phyloP scores from a whole-genome alignment of 64 coral and sea anemone genomes.

The Stichodactyla helianthus region DNA sequence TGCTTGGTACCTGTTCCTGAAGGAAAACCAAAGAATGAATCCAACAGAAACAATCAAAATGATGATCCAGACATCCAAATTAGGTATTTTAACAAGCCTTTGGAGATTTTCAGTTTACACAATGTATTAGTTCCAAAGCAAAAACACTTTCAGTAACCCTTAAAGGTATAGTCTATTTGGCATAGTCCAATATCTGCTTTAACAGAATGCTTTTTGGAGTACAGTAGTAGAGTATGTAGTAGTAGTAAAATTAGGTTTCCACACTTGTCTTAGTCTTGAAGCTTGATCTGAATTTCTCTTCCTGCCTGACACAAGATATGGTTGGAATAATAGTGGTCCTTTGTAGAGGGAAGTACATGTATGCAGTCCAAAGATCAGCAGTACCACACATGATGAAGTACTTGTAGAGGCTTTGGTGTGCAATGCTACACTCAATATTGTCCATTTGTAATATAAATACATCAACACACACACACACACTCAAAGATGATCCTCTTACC shows the following conservation, averaged over 20 bases:
- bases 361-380: background rate
- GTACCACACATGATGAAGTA: constrained; percentile 2
- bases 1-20: background rate
- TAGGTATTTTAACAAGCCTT: background rate
- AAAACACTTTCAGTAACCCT: background rate
- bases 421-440: background rate
- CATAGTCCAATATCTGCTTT: background rate
- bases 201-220: background rate
- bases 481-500: background rate
- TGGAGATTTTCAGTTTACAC: background rate
- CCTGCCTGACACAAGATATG: constrained; percentile 10
- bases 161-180: background rate
- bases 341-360: background rate
- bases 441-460: background rate
- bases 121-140: background rate
- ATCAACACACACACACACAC: background rate
- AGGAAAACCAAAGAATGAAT: constrained; percentile 3
- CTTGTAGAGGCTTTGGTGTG: background rate
- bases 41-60: constrained; percentile 18
- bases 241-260: background rate
- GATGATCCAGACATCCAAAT: background rate
- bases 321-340: constrained; percentile 4
- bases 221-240: background rate
- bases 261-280: background rate
- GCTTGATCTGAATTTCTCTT: background rate